Evolutionary conservation across 2,888 invertebrate species (phyloP).

Genomic region (Amiota minor): DNA sequence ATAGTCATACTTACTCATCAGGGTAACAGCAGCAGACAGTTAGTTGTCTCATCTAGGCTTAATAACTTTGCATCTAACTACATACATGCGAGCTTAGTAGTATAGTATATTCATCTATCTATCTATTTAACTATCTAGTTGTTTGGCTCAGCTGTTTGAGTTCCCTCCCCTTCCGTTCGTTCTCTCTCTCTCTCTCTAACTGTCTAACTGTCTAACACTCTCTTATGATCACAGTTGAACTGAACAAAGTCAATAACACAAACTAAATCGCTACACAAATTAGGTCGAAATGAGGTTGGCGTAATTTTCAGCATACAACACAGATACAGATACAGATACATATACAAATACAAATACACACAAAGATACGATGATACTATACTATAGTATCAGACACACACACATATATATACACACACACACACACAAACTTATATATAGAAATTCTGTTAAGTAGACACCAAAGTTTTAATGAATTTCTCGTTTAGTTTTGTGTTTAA

Average conservation of each 20-base stretch:
- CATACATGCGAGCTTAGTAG: not conserved
- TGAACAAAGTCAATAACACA: constrained; percentile 15
- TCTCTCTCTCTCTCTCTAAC: not conserved
- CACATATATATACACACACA: constrained; percentile 41
- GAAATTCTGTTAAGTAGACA: too few relatives aligned
- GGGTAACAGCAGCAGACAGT: too few relatives aligned
- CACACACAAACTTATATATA: too few relatives aligned
- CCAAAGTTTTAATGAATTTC: constrained; percentile 61
- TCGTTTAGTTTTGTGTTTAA: constrained; percentile 51
- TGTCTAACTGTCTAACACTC: not conserved
- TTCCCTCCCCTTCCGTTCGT: not conserved
- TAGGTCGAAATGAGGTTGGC: constrained; percentile 57
- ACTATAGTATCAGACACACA: too few relatives aligned
- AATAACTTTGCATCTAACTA: not conserved
- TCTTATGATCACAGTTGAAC: not conserved
- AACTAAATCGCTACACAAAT: constrained; percentile 61
- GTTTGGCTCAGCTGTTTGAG: constrained; percentile 28
- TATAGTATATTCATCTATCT: not conserved
- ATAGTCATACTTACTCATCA: not conserved
- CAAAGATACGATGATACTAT: constrained; percentile 16
- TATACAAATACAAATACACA: constrained; percentile 25
- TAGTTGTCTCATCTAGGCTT: not conserved
- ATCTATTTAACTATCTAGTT: constrained; percentile 17
- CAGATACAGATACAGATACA: constrained; percentile 38
- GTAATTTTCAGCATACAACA: constrained; percentile 28